These are phyloP conservation scores for Polydrusus pterygomalis DNA, from an alignment of 2,888 invertebrate genomes.

Conservation along the genomic window DNA sequence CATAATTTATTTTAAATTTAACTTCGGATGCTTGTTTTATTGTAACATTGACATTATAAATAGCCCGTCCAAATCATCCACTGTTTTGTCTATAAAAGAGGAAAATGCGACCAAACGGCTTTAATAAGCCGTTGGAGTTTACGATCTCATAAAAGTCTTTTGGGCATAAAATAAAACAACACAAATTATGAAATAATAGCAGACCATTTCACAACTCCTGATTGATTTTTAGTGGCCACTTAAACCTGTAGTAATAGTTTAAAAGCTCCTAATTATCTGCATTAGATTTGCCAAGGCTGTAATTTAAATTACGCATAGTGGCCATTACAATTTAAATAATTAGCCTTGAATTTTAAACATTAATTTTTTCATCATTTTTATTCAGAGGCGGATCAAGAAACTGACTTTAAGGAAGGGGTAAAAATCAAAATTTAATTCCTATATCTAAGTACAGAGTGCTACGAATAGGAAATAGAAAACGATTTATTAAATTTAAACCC, in stretches of 20 bases:
- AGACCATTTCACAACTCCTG: background rate
- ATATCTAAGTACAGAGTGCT: too few species aligned
- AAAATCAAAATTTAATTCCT: too few species aligned
- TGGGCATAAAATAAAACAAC: conserved; percentile 8
- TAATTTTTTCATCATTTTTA: too few species aligned
- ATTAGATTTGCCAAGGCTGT: conserved; percentile 29
- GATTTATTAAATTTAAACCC: too few species aligned
- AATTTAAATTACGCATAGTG: conserved; percentile 20
- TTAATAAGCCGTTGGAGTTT: background rate
- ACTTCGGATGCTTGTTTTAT: too few species aligned
- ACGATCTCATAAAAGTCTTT: background rate
- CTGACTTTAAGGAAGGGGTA: too few species aligned
- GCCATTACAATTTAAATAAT: conserved; percentile 30
- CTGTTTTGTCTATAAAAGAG: background rate
- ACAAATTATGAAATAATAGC: conserved; percentile 1
- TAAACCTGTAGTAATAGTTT: conserved; percentile 19
- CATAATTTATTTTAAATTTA: too few species aligned
- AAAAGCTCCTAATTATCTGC: conserved; percentile 18
- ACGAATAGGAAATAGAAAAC: too few species aligned
- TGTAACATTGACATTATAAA: too few species aligned
- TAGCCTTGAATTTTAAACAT: conserved; percentile 36
- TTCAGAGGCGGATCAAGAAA: too few species aligned
- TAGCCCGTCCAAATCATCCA: too few species aligned
- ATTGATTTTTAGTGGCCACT: conserved; percentile 15
- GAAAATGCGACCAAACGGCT: background rate